Evolutionary conservation across 2,797 vertebrate genomes (phyloP), one percentile per base, ranked within the genome.

Genomic region (Rhinatrema bivittatum): DNA sequence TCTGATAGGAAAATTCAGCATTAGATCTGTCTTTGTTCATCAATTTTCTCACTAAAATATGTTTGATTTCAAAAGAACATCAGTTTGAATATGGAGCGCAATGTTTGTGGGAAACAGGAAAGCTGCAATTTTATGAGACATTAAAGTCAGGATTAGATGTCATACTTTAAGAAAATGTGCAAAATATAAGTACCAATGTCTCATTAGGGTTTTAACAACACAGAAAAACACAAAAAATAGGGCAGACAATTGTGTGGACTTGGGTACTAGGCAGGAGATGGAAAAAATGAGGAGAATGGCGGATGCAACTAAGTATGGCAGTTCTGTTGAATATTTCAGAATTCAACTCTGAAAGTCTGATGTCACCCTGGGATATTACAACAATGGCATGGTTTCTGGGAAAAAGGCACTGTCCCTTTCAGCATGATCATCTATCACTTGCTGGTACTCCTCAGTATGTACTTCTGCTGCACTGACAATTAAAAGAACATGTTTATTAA

Each of bases 371-470:
- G 80, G 83, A 87, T 81, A 86, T 72, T 81, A 76, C 74, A 91
- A 91, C 88, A 92, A 93, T 91, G 82, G 82, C 72, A 73, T 83
- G 84, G 88, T 67, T 90, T 90, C 90, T 90, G 88, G 85, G 85
- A 81, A 89, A 87, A 79, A 86, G 76, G 67, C 85, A 87, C 73
- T 91, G 88, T 87, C 80, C 76, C 73, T 76, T 82, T 86, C 75
- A 89, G 88, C 90, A 88, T 91, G 87, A 85, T 93, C 91, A 94
- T 94, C 85, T 78, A 82, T 87, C 79, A 69, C 87, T 25, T 87
- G 81, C 81, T 81, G 78, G 68, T 74, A 72, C 72, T 78, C 68
- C 79, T 71, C 70, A 70, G 80, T 76, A 74, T 72, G 62, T 73
- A 74, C 70, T 71, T 76, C 71, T 74, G 57, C 67, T 65, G 64